Conservation (phyloP, 2,113 vertebrate genomes). For the Halichoerus grypus region DNA sequence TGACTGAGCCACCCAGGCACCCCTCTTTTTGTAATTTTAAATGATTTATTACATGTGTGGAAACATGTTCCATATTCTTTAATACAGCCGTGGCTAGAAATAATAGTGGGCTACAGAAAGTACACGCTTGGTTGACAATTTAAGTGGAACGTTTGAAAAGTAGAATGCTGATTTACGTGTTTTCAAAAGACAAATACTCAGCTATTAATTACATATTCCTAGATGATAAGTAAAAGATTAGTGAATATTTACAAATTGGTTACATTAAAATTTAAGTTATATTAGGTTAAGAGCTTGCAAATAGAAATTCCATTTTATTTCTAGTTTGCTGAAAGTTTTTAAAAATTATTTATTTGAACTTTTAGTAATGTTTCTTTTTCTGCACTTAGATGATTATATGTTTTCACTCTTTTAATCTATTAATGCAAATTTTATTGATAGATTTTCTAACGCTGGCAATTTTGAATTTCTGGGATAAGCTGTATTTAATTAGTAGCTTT, state of each 20-base stretch:
- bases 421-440: constrained; percentile 49
- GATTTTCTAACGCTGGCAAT: constrained; percentile 35
- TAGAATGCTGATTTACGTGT: constrained; percentile 2
- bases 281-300: background rate
- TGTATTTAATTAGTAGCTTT: constrained; percentile 35
- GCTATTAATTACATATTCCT: background rate
- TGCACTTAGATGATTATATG: background rate
- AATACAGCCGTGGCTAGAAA: background rate
- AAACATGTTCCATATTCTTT: background rate
- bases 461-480: constrained; percentile 16
- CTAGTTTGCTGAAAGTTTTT: background rate
- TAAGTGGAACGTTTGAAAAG: constrained; percentile 38
- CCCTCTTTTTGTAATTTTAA: background rate
- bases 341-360: constrained; percentile 30
- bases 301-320: constrained; percentile 30
- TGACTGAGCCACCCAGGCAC: too few species aligned
- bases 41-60: background rate
- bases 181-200: constrained; percentile 43
- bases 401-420: constrained; percentile 22
- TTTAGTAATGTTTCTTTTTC: constrained; percentile 4
- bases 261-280: constrained; percentile 55
- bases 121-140: background rate
- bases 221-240: constrained; percentile 26
- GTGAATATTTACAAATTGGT: constrained; percentile 31
- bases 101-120: background rate